Evolutionary conservation across 2,797 vertebrate genomes (phyloP).

Genomic region (Florisuga fusca): DNA sequence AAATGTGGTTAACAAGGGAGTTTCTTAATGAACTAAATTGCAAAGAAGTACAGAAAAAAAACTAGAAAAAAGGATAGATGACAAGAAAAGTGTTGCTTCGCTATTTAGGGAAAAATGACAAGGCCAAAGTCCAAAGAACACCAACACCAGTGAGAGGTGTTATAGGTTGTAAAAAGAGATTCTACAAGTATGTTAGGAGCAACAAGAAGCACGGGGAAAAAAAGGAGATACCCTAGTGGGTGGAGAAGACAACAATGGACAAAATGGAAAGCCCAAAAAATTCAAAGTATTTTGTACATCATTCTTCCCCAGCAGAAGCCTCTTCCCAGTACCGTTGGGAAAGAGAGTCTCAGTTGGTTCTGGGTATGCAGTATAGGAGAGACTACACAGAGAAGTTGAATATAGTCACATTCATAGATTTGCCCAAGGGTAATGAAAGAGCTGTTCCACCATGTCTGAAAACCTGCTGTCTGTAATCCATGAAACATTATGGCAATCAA

Average conservation of each 20-base stretch:
- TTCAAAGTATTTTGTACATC: accelerated
- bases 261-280: not conserved
- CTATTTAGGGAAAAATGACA: not conserved
- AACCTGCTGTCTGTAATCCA: not conserved
- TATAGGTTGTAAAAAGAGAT: not conserved
- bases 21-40: not conserved
- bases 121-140: not conserved
- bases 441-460: not conserved
- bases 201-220: not conserved
- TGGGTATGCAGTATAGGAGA: not conserved
- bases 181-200: not conserved
- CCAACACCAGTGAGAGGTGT: not conserved
- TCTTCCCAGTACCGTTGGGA: not conserved
- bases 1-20: not conserved
- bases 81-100: not conserved
- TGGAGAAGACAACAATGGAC: not conserved
- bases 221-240: not conserved
- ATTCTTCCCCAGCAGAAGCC: not conserved
- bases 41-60: not conserved
- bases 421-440: not conserved
- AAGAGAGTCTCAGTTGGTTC: not conserved
- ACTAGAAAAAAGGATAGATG: accelerated
- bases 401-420: not conserved
- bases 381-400: not conserved
- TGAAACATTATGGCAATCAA: not conserved